Evolutionary conservation across 2,797 vertebrate genomes (phyloP).

Genomic region (Lithobates pipiens): DNA sequence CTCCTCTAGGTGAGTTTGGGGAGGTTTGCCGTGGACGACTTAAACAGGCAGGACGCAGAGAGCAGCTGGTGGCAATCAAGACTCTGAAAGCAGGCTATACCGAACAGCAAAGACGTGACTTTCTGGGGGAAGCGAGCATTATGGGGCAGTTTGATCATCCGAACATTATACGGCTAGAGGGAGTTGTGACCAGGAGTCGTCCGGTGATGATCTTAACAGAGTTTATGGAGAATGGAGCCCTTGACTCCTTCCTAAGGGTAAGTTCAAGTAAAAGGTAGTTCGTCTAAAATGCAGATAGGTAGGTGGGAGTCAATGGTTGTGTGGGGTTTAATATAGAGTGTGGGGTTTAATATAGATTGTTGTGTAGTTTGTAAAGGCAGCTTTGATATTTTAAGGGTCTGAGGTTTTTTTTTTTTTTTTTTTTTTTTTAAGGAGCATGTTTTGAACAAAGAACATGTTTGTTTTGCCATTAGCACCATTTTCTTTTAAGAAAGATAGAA

Average conservation of each 20-base stretch:
- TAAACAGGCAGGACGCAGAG: constrained; percentile 92
- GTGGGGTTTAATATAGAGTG: too few relatives aligned
- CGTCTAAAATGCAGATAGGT: not conserved
- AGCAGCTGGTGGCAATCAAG: constrained; percentile 98
- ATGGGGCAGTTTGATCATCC: constrained; percentile 99
- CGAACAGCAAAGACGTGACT: constrained; percentile 93
- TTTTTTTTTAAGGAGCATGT: not conserved
- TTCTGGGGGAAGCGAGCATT: constrained; percentile 96
- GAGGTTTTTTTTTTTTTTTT: not conserved
- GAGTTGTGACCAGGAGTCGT: constrained; percentile 97
- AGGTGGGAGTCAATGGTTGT: not conserved
- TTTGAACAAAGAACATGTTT: not conserved
- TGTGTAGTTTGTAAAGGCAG: too few relatives aligned
- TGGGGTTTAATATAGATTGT: too few relatives aligned
- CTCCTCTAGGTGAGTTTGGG: constrained; percentile 90
- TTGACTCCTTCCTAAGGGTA: constrained; percentile 96
- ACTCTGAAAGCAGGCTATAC: constrained; percentile 98
- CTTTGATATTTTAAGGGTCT: too few relatives aligned
- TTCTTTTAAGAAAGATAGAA: not conserved
- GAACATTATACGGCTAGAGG: constrained; percentile 96
- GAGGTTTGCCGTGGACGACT: constrained; percentile 96
- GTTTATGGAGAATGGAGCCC: constrained; percentile 98
- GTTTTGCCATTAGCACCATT: not conserved
- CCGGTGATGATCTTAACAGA: constrained; percentile 98
- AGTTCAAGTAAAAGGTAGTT: constrained; percentile 63